phyloP scores from a whole-genome alignment of 2,797 vertebrate species.

The Epinephelus awoara region DNA sequence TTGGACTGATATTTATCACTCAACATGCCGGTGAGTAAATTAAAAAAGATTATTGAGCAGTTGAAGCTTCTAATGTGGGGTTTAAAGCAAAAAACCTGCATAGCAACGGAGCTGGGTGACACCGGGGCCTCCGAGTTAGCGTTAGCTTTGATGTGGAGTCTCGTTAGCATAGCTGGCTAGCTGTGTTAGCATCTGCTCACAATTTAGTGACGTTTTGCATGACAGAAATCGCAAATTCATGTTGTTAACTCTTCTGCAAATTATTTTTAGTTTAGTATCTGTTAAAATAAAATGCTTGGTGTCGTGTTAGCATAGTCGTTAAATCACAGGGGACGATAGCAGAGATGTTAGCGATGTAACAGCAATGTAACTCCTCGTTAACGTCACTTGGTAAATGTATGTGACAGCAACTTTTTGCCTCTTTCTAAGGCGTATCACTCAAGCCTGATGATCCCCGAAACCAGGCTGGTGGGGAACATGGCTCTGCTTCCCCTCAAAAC shows the following conservation, averaged over 20 bases:
- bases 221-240: accelerated
- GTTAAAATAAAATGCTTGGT: accelerated
- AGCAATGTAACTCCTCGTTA: not conserved
- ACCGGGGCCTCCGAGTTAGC: constrained; percentile 1
- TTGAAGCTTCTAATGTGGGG: accelerated
- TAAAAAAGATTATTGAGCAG: accelerated
- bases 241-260: not conserved
- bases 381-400: not conserved
- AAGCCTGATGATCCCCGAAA: constrained; percentile 90
- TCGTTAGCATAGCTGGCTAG: constrained; percentile 61
- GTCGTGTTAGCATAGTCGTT: accelerated
- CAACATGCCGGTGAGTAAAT: constrained; percentile 88
- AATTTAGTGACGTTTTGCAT: not conserved
- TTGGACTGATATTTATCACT: constrained; percentile 67
- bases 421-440: constrained; percentile 95
- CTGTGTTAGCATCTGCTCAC: constrained; percentile 33
- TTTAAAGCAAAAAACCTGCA: not conserved
- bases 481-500: constrained; percentile 94
- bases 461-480: constrained; percentile 96
- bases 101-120: accelerated
- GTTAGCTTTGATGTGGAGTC: constrained; percentile 28
- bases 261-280: accelerated
- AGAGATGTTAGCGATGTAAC: not conserved
- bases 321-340: not conserved
- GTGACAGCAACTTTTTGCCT: not conserved